These are phyloP conservation scores for Drosophila colorata DNA, from an alignment of 2,888 invertebrate species.

Conservation along the genomic window DNA sequence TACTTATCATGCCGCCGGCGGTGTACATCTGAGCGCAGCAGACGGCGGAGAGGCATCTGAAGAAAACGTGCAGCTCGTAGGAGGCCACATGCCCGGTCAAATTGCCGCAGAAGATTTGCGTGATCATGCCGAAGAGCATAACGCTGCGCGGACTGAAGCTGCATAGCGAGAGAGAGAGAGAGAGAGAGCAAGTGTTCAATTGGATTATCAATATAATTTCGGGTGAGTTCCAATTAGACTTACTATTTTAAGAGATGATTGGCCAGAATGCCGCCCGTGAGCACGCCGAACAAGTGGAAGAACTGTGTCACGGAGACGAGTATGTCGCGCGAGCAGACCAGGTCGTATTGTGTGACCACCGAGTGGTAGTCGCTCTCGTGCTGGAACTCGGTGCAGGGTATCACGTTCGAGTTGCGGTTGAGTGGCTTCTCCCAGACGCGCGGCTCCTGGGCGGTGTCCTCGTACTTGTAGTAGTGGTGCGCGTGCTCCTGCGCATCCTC, in stretches of 20 bases:
- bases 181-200: background rate
- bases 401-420: conserved; percentile 79
- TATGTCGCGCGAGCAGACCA: conserved; percentile 86
- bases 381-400: conserved; percentile 84
- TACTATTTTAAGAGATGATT: conserved; percentile 85
- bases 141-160: conserved; percentile 85
- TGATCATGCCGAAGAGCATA: conserved; percentile 85
- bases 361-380: conserved; percentile 83
- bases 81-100: conserved; percentile 85
- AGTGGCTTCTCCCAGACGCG: conserved; percentile 82
- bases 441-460: conserved; percentile 78
- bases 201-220: background rate
- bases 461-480: conserved; percentile 83
- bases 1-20: conserved; percentile 85
- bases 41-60: conserved; percentile 85
- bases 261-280: conserved; percentile 85
- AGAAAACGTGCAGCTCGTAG: conserved; percentile 85
- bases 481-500: conserved; percentile 84
- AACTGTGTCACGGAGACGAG: conserved; percentile 86
- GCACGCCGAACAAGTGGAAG: conserved; percentile 86
- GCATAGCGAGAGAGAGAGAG: conserved; percentile 11
- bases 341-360: conserved; percentile 85
- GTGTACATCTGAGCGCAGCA: conserved; percentile 86
- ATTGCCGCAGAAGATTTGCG: conserved; percentile 85
- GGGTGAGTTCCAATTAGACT: conserved; percentile 46